These are phyloP conservation scores for Lipophrys pholis DNA, from an alignment of 2,113 vertebrate species.

Conservation along the genomic window DNA sequence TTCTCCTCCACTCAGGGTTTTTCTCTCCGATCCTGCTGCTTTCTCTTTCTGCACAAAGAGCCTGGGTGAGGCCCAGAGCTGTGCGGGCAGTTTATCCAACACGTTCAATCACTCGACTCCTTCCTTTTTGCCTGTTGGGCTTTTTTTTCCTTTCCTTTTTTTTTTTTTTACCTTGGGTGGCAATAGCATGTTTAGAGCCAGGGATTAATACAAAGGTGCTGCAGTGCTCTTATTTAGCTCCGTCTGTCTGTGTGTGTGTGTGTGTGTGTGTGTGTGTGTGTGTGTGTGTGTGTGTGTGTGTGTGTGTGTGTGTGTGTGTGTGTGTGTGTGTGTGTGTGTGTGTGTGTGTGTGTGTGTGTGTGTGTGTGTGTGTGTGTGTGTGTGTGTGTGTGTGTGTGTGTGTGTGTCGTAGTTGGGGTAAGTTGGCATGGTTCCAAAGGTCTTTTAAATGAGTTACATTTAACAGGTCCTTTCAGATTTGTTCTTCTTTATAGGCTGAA, in stretches of 20 bases:
- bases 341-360: no score
- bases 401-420: background rate
- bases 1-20: conserved; percentile 16
- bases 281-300: no score
- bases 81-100: conserved; percentile 26
- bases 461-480: conserved; percentile 9
- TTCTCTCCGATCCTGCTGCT: background rate
- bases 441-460: conserved; percentile 37
- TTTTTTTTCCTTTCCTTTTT: background rate
- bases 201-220: conserved; percentile 40
- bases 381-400: no score
- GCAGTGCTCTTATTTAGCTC: conserved; percentile 19
- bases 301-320: no score
- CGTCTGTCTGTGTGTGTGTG: no score
- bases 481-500: background rate
- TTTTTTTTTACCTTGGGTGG: conserved; percentile 50
- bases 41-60: conserved; percentile 16
- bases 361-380: no score
- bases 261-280: no score
- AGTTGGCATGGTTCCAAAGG: conserved; percentile 9
- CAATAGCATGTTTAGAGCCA: conserved; percentile 44
- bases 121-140: conserved; percentile 40
- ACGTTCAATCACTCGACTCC: conserved; percentile 4
- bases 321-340: no score
- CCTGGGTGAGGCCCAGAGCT: conserved; percentile 27